Evolutionary conservation across 2,797 vertebrate genomes (phyloP), one percentile per base, ranked within the genome.

Genomic region (Caiman crocodilus): DNA sequence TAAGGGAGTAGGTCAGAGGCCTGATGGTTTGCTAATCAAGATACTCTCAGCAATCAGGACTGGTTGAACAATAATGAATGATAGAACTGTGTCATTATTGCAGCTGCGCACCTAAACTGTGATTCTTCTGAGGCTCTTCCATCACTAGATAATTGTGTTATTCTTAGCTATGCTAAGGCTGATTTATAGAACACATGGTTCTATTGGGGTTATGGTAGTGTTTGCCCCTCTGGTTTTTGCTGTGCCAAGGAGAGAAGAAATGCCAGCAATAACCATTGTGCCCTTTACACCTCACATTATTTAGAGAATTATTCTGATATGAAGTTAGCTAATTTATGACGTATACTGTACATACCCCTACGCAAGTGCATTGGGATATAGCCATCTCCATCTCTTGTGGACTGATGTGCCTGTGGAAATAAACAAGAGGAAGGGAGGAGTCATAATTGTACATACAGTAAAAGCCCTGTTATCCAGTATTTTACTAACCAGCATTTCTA

Each of bases 221-320:
- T 8, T 79, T 75, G 30, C 16, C 50, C 42, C 42, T 42, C 42
- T 42, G 42, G 42, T 32, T 69, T 69, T 20, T 32, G 17, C 65
- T 21, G 8, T 69, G 64, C 58, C 30, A 69, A 58, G 57, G 30
- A 26, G 26, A 81, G 7, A 10, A 58, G 23, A 17, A 81, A 65
- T 13, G 35, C 30, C 25, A 58, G 26, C 55, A 81, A 57, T 55
- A 42, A 81, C 64, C 23, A 57, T 57, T 69, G 32, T 25, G 61
- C 35, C 76, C 88, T 56, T 28, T 82, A 87, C 87, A 32, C n/a
- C 23, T 87, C 28, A 60, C 20, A 82, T 25, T n/a, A n/a, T 2
- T 42, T 58, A 63, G 7, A 5, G 42, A 32, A 32, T 9, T 4
- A 30, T 69, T 85, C 75, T 57, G 9, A 56, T 3, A 57, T 75